phyloP scores from a whole-genome alignment of 2,113 vertebrate genomes.

The Gallinago media region DNA sequence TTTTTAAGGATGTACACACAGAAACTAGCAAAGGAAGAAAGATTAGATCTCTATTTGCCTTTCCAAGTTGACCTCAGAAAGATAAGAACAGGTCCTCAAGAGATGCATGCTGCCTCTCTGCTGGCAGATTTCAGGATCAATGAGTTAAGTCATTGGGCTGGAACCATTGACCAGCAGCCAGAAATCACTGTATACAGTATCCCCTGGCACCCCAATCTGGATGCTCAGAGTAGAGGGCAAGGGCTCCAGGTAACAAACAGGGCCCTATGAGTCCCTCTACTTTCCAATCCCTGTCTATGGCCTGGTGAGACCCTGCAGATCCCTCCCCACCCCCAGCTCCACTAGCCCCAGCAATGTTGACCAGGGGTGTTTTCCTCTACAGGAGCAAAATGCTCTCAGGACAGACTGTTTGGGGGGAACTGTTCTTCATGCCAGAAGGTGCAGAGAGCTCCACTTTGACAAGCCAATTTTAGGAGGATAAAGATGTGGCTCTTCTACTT shows the following conservation, averaged over 20 bases:
- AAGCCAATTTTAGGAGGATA: neutral
- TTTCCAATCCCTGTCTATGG: neutral
- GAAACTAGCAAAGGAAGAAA: neutral
- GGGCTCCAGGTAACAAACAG: neutral
- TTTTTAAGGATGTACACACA: neutral
- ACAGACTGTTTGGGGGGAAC: neutral
- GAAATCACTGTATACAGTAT: neutral
- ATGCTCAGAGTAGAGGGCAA: neutral
- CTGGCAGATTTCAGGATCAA: neutral
- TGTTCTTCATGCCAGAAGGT: neutral
- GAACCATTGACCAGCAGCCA: neutral
- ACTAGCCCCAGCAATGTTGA: neutral
- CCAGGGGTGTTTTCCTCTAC: neutral
- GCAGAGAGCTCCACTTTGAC: neutral
- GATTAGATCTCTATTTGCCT: neutral
- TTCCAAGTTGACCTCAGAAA: neutral
- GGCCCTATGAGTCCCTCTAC: neutral
- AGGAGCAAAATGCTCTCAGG: neutral
- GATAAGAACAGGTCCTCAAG: neutral
- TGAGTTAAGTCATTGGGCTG: neutral
- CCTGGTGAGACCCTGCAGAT: neutral
- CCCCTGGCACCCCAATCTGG: neutral
- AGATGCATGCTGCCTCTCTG: neutral
- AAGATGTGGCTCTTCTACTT: neutral
- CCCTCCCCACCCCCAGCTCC: neutral